phyloP scores from a whole-genome alignment of 2,888 invertebrate species.

The Athripsodes cinereus region DNA sequence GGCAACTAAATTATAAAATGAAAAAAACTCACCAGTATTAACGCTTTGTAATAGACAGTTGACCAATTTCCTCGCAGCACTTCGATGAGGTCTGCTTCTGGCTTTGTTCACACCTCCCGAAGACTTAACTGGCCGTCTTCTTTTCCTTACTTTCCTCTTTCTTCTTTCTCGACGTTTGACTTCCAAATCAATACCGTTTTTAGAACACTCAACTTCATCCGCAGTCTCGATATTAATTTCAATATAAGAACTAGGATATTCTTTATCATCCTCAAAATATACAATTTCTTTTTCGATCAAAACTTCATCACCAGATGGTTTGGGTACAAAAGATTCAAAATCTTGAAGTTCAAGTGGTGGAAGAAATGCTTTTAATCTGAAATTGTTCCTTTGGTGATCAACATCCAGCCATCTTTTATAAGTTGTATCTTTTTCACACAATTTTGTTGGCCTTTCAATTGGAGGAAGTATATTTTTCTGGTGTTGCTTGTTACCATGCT shows the following conservation, averaged over 20 bases:
- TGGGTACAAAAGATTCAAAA: slow-evolving; percentile 30
- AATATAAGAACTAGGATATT: slow-evolving; percentile 22
- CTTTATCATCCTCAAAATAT: background rate
- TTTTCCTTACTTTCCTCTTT: slow-evolving; percentile 7
- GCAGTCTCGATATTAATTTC: slow-evolving; percentile 6
- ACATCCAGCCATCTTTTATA: slow-evolving; percentile 12
- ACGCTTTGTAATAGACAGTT: slow-evolving; percentile 37
- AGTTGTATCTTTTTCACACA: background rate
- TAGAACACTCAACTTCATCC: background rate
- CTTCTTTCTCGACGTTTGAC: background rate
- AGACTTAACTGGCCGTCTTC: slow-evolving; percentile 13
- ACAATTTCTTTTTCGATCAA: background rate
- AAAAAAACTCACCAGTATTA: slow-evolving; percentile 33
- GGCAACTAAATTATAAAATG: too few species aligned
- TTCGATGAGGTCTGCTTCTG: slow-evolving; percentile 30
- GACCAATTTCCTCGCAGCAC: slow-evolving; percentile 38
- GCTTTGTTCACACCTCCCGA: slow-evolving; percentile 32
- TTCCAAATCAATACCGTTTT: too few species aligned
- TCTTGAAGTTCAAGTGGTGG: slow-evolving; percentile 40
- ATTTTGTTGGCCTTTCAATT: slow-evolving; percentile 8
- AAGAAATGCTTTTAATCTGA: slow-evolving; percentile 29
- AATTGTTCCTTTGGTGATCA: slow-evolving; percentile 16
- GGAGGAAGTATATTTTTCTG: slow-evolving; percentile 13
- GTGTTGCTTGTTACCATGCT: background rate
- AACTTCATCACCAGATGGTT: slow-evolving; percentile 22